phyloP scores from a whole-genome alignment of 2,888 invertebrate species.

The Drosophila sordidapex region DNA sequence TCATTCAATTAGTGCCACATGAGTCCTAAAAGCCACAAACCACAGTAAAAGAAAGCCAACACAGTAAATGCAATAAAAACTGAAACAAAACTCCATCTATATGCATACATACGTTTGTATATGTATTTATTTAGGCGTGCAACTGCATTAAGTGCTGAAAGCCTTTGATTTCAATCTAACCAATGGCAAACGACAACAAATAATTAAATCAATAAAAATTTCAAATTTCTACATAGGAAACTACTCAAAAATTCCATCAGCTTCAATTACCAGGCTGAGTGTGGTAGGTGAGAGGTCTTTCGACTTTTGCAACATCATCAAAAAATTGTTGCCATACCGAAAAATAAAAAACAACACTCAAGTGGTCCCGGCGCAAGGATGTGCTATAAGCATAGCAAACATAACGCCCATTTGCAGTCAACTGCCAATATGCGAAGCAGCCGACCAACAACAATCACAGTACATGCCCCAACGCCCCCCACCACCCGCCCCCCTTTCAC shows the following conservation, averaged over 20 bases:
- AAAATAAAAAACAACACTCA: constrained; percentile 38
- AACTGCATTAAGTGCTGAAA: constrained; percentile 34
- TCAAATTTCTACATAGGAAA: constrained; percentile 67
- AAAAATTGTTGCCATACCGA: constrained; percentile 69
- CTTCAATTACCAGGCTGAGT: constrained; percentile 64
- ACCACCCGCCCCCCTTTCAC: neutral
- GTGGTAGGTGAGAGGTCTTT: constrained; percentile 6
- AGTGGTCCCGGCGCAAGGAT: constrained; percentile 51
- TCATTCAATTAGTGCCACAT: constrained; percentile 26
- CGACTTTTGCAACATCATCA: constrained; percentile 78
- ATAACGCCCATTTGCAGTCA: constrained; percentile 80
- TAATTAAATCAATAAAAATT: constrained; percentile 79
- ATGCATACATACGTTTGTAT: neutral
- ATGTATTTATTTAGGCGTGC: constrained; percentile 3
- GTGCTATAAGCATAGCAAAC: constrained; percentile 60
- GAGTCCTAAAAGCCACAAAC: constrained; percentile 24
- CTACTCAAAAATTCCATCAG: constrained; percentile 75
- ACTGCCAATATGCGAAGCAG: constrained; percentile 76
- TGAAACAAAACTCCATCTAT: constrained; percentile 11
- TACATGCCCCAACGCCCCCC: constrained; percentile 32
- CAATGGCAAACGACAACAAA: constrained; percentile 50
- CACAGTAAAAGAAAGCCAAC: constrained; percentile 24
- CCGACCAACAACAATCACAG: constrained; percentile 56
- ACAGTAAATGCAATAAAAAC: constrained; percentile 35
- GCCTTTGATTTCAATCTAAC: constrained; percentile 40